Evolutionary conservation across 2,888 invertebrate species (phyloP).

Genomic region (Conistra vaccinii): DNA sequence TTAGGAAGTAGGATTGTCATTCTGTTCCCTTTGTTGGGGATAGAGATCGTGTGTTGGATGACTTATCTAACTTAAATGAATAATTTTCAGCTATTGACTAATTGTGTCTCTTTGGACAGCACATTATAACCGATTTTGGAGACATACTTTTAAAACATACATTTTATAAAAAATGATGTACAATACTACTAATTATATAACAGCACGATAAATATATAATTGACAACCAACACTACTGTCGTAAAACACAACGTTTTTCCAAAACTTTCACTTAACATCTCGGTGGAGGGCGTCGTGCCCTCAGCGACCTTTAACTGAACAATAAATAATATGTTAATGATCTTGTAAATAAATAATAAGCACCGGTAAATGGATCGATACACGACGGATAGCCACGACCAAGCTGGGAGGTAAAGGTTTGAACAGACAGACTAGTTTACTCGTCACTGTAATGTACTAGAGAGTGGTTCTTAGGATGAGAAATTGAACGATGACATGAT

Average conservation of each 20-base stretch:
- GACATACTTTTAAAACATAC: background rate
- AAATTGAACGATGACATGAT: background rate
- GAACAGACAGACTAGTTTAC: background rate
- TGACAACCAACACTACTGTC: constrained; percentile 2
- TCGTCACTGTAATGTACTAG: background rate
- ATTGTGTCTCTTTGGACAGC: background rate
- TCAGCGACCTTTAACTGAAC: constrained; percentile 39
- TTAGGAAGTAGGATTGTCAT: too few species aligned
- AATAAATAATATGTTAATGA: constrained; percentile 76
- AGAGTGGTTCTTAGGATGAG: background rate
- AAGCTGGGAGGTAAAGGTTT: constrained; percentile 7
- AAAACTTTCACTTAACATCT: constrained; percentile 49
- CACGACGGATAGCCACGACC: constrained; percentile 40
- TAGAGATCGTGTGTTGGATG: background rate
- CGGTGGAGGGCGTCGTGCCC: constrained; percentile 21
- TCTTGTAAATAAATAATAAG: constrained; percentile 74
- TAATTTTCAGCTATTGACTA: too few species aligned
- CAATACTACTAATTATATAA: constrained; percentile 8
- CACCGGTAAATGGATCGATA: constrained; percentile 63
- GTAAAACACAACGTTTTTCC: constrained; percentile 33
- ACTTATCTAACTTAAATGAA: background rate
- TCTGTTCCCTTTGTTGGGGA: too few species aligned
- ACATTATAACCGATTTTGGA: background rate
- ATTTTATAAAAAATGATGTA: background rate
- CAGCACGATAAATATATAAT: background rate